Evolutionary conservation across 2,113 vertebrate species (phyloP), one percentile per base, ranked within the genome.

Genomic region (Cynopterus brachyotis): DNA sequence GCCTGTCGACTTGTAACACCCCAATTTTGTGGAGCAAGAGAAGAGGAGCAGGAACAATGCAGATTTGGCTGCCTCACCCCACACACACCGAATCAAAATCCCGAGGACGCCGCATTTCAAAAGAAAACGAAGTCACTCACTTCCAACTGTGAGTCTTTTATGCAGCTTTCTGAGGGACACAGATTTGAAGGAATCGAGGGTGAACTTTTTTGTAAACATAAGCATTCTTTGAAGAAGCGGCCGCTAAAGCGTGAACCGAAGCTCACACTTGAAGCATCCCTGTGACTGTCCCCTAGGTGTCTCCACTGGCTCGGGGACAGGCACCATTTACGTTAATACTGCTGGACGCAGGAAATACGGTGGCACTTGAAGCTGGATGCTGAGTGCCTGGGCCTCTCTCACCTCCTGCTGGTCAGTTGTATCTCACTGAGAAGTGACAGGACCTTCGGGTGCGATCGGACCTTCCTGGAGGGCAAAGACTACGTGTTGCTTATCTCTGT

Each of bases 161-260:
- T 4, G 53, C 6, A 93, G 19, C 7, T 70, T 62, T 69, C 53
- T 16, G 32, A 86, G 53, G 82, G 28, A 13, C 67, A 64, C 28
- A 12, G 30, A 40, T 81, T 70, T 70, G 62, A 70, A 87, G 28
- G 53, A 45, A 26, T 89, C 50, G 75, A 47, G 22, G 62, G 40
- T 62, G n/a, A 73, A 26, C 24, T 59, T 59, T 59, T 59, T 59
- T 50, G 50, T 50, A 50, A 16, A 5, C 1, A 50, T 16, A 16
- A 50, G 16, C 50, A 50, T 59, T 62, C 15, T 79, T 88, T 57
- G n/a, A 73, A 89, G 70, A 95, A 55, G 45, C 9, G 28, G 20
- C 20, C 9, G 32, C 69, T 11, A 4, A 55, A 57, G 30, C 55
- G 75, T 82, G 30, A 42, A 45, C 16, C 35, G 35, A 45, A 47